Evolutionary conservation across 2,888 invertebrate species (phyloP), one percentile per base, ranked within the genome.

Genomic region (Agrotis ipsilon): DNA sequence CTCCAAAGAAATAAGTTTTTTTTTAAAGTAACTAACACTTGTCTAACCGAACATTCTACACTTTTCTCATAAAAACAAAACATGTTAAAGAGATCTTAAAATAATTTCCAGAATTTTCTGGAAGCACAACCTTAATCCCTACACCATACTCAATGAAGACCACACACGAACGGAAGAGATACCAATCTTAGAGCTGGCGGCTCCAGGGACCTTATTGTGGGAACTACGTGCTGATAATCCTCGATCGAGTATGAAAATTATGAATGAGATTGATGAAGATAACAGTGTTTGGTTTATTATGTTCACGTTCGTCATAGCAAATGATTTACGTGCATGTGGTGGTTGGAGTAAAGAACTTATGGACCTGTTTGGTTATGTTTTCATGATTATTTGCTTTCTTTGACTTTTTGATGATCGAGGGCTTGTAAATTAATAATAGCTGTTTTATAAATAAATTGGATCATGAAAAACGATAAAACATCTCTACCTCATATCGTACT

Each of bases 81-180:
- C 39, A 13, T n/a, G 0, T 21, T 13, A 11, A 21, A 3, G 13
- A 27, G 5, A 43, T n/a, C 5, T 64, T 39, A 16, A 1, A 39
- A 16, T 14, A 24, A 19, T 52, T 52, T 39, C 9, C 32, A 39
- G 18, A 18, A 51, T 52, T 52, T 2, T 39, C 14, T 2, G 2
- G 43, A 63, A 57, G 70, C 70, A 52, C 80, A 79, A 73, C 81
- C 83, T 68, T 75, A 68, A 59, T 66, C 54, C 70, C 32, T n/a
- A 52, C 21, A 60, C 68, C 70, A 72, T 76, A 68, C 66, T 61
- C 61, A 76, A 72, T 78, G 74, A 80, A 78, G 85, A 85, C 85
- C 85, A 84, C 85, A 85, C 85, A 78, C 71, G 55, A 79, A 64
- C 85, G 85, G 85, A 85, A 81, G 81, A 78, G 85, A 85, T 85